Evolutionary conservation across 1,140 invertebrate genomes (phyloP).

Genomic region (Galendromus occidentalis): DNA sequence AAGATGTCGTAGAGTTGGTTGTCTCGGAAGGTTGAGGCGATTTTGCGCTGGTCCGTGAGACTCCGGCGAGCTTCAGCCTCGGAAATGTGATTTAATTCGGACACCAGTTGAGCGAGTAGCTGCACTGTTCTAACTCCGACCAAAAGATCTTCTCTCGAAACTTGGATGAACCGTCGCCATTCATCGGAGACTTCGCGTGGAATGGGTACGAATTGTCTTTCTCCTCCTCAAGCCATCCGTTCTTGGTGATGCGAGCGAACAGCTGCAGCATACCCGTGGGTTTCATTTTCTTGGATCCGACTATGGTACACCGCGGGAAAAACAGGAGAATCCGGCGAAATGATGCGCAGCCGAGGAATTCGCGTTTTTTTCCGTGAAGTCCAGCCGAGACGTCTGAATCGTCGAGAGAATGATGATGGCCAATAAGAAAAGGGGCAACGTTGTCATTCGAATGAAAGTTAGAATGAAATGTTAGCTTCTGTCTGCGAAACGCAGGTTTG

Average conservation of each 20-base stretch:
- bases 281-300: conserved; percentile 67
- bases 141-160: conserved; percentile 85
- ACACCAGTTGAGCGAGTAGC: conserved; percentile 72
- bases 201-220: conserved; percentile 79
- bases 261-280: conserved; percentile 74
- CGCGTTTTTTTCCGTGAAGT: no score
- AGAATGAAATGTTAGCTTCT: no score
- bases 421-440: no score
- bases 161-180: conserved; percentile 64
- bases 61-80: conserved; percentile 61
- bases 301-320: conserved; percentile 77
- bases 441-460: no score
- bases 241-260: conserved; percentile 81
- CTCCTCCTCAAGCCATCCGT: conserved; percentile 84
- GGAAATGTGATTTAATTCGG: conserved; percentile 90
- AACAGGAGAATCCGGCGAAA: no score
- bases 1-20: conserved; percentile 91
- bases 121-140: conserved; percentile 54
- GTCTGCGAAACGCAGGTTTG: no score
- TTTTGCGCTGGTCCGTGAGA: conserved; percentile 84
- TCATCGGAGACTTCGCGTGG: conserved; percentile 75
- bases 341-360: no score
- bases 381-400: no score
- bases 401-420: no score
- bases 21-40: conserved; percentile 89